Conservation (phyloP, 2,113 vertebrate genomes). For the Dicentrarchus labrax region DNA sequence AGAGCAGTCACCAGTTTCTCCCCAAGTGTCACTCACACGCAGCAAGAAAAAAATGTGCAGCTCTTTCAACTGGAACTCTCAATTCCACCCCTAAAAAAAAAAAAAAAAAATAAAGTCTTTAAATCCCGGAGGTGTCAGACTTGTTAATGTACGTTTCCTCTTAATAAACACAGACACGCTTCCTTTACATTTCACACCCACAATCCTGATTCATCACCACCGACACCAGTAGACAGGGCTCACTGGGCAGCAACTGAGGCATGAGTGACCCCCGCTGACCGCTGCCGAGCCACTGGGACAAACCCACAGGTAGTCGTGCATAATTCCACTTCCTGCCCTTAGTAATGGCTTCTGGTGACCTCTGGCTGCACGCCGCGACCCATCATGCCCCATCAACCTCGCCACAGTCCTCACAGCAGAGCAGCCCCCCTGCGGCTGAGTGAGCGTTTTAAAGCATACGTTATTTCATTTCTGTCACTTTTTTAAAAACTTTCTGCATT, state of each 20-base stretch:
- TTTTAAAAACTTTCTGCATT: background rate
- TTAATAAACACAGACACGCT: slow-evolving; percentile 41
- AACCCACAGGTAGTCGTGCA: slow-evolving; percentile 65
- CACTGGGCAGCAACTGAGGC: slow-evolving; percentile 64
- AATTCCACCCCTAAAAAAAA: background rate
- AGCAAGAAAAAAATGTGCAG: slow-evolving; percentile 3
- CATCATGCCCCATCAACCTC: slow-evolving; percentile 56
- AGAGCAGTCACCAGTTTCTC: slow-evolving; percentile 38
- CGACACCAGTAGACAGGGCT: slow-evolving; percentile 29
- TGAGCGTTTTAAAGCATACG: slow-evolving; percentile 9
- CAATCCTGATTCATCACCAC: background rate
- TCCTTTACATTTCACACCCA: slow-evolving; percentile 13
- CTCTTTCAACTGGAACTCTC: slow-evolving; percentile 37
- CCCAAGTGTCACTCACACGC: slow-evolving; percentile 46
- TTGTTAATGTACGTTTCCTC: slow-evolving; percentile 44
- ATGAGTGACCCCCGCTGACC: slow-evolving; percentile 54
- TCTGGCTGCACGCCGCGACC: slow-evolving; percentile 42
- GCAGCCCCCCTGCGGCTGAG: slow-evolving; percentile 13
- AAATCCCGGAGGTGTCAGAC: slow-evolving; percentile 35
- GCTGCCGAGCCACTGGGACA: slow-evolving; percentile 23
- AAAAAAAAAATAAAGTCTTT: slow-evolving; percentile 18
- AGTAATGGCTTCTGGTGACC: slow-evolving; percentile 68
- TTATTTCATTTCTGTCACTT: background rate
- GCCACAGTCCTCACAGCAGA: slow-evolving; percentile 14
- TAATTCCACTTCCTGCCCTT: slow-evolving; percentile 64